A percentile compares a stretch with the other conserved stretches of the same genome.
phyloP scores from a whole-genome alignment of 1,140 invertebrate genomes.

The Micrasema minimum region DNA sequence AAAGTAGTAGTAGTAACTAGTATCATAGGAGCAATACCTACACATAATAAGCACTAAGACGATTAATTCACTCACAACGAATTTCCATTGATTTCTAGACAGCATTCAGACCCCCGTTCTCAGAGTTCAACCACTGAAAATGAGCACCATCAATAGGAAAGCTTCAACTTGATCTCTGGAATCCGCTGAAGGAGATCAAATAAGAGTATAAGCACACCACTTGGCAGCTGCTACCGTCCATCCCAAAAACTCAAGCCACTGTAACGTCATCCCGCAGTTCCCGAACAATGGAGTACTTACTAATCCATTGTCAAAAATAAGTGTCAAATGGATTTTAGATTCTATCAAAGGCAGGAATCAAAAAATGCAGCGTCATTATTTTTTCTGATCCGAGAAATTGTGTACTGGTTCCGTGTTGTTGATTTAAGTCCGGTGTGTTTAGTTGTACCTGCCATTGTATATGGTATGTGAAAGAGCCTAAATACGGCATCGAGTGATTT shows the following conservation, averaged over 20 bases:
- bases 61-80: too few species aligned
- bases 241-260: neutral
- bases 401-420: conserved; percentile 25
- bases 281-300: conserved; percentile 33
- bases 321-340: conserved; percentile 38
- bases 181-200: neutral
- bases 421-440: conserved; percentile 14
- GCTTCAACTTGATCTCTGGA: too few species aligned
- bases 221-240: conserved; percentile 24
- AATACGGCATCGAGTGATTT: too few species aligned
- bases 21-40: too few species aligned
- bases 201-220: conserved; percentile 7
- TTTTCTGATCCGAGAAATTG: conserved; percentile 15
- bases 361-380: conserved; percentile 24
- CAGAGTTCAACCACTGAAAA: neutral
- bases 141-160: neutral
- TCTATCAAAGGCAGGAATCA: conserved; percentile 6
- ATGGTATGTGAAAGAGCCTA: too few species aligned
- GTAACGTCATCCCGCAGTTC: conserved; percentile 7
- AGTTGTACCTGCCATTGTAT: too few species aligned
- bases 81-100: conserved; percentile 13
- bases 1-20: too few species aligned
- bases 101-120: too few species aligned
- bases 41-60: too few species aligned
- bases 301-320: conserved; percentile 21